Conservation (phyloP, 1,140 invertebrate genomes). For the Drosophila teissieri region DNA sequence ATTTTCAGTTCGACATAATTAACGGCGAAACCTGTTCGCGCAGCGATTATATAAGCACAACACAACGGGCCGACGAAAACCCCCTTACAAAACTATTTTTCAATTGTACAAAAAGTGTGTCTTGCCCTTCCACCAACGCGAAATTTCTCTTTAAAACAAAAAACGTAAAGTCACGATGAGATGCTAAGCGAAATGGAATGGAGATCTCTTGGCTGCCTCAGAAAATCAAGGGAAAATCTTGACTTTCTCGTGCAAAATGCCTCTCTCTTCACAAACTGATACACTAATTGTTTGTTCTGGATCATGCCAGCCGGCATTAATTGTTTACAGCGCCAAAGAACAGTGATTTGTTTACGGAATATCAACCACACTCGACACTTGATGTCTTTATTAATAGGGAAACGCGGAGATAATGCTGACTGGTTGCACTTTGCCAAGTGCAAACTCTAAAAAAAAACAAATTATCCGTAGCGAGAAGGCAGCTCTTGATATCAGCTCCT, state of each 20-base stretch:
- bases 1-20: slow-evolving; percentile 47
- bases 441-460: slow-evolving; percentile 12
- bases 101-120: slow-evolving; percentile 6
- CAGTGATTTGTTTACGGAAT: slow-evolving; percentile 26
- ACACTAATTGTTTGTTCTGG: slow-evolving; percentile 12
- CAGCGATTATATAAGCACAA: slow-evolving; percentile 45
- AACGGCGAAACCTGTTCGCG: slow-evolving; percentile 43
- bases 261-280: not conserved
- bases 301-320: slow-evolving; percentile 24
- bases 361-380: slow-evolving; percentile 28
- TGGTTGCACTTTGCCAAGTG: slow-evolving; percentile 1
- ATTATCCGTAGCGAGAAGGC: not conserved
- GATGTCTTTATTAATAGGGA: slow-evolving; percentile 14
- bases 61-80: slow-evolving; percentile 16
- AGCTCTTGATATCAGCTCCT: no score
- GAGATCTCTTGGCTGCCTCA: slow-evolving; percentile 4
- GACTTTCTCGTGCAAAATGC: not conserved
- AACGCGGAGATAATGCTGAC: not conserved
- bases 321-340: slow-evolving; percentile 40
- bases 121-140: not conserved
- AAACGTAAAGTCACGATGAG: slow-evolving; percentile 29
- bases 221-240: slow-evolving; percentile 16
- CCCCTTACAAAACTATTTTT: slow-evolving; percentile 15
- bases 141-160: slow-evolving; percentile 24
- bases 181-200: slow-evolving; percentile 17